Base-by-base conservation (phyloP, 2,113 vertebrate genomes). In the Platysternon megacephalum region DNA sequence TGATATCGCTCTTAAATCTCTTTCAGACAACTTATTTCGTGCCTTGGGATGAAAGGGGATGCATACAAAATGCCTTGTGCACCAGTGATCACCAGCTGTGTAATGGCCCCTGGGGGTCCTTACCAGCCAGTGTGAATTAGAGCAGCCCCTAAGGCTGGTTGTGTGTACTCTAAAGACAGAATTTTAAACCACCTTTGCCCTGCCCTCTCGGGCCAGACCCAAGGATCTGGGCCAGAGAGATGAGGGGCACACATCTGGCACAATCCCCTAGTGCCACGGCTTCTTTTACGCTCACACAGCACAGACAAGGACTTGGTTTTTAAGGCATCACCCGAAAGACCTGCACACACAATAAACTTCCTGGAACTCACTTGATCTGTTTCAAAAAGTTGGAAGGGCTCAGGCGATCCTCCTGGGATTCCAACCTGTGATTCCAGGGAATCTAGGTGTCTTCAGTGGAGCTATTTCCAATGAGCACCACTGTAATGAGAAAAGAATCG, bases 361-460 rank as follows among this genome's bases (percentile, higher is more conserved):
- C 84, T 96, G 96, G 97, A 97, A 97, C 95, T 97, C 96, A 95
- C 96, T 68, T 94, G 91, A 96, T 94, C 96, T 95, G 87, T 86
- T 92, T 95, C 90, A 93, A 65, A 96, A 95, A 93, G 55, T 94
- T 87, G 96, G 96, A 92, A 39, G 96, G 95, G 96, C 93, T 96
- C 96, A 90, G 92, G 24, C 7, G 42, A 96, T 89, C 96, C 96
- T 95, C 95, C 94, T 85, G 97, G 96, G 96, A 95, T 93, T 95
- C 97, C 97, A 96, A 96, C 94, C 83, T 91, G 95, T 95, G 95
- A 95, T 97, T 97, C 96, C 96, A 95, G 94, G 94, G 95, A 91
- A 83, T 94, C 94, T 93, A 97, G 94, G 96, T 96, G 97, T 89
- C 92, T 91, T 93, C 95, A 96, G 86, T 2, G 86, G 93, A 85